These are phyloP conservation scores for Aleiodes sp. DNA, from an alignment of 1,140 invertebrate species.

Conservation along the genomic window DNA sequence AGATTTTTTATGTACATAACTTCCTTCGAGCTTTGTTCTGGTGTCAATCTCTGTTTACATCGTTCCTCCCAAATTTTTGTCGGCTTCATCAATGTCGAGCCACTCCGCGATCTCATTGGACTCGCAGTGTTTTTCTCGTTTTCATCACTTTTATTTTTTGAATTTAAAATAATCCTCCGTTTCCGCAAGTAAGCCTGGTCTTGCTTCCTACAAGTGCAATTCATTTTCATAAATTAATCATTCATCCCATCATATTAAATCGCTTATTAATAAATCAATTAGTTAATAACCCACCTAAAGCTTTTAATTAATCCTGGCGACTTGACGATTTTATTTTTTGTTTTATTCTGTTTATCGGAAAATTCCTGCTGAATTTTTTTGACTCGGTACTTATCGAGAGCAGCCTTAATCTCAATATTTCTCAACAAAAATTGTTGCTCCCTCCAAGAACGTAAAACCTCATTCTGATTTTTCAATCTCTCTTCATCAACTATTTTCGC, in stretches of 20 bases:
- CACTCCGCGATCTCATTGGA: background rate
- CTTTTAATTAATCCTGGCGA: constrained; percentile 38
- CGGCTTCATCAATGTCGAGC: constrained; percentile 49
- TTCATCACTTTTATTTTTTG: constrained; percentile 27
- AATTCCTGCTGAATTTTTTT: constrained; percentile 43
- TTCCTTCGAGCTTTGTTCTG: constrained; percentile 23
- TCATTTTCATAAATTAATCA: too few relatives aligned
- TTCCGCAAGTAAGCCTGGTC: constrained; percentile 53
- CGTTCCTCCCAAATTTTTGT: constrained; percentile 59
- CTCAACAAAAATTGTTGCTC: constrained; percentile 39
- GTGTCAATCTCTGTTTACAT: constrained; percentile 39
- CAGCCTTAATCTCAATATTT: constrained; percentile 40
- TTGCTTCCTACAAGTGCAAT: constrained; percentile 46
- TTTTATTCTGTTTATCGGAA: background rate
- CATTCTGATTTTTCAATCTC: constrained; percentile 34
- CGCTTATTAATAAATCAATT: constrained; percentile 2
- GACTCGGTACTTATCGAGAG: constrained; percentile 46
- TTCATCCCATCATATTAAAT: too few relatives aligned
- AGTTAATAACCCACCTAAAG: constrained; percentile 49
- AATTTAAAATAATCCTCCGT: constrained; percentile 39
- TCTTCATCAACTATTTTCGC: constrained; percentile 46
- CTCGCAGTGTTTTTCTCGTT: constrained; percentile 5
- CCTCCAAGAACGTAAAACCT: constrained; percentile 36
- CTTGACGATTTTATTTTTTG: constrained; percentile 30
- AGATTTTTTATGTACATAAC: constrained; percentile 58